These are phyloP conservation scores for Hemiscyllium ocellatum DNA, from an alignment of 2,113 vertebrate genomes.

Conservation along the genomic window DNA sequence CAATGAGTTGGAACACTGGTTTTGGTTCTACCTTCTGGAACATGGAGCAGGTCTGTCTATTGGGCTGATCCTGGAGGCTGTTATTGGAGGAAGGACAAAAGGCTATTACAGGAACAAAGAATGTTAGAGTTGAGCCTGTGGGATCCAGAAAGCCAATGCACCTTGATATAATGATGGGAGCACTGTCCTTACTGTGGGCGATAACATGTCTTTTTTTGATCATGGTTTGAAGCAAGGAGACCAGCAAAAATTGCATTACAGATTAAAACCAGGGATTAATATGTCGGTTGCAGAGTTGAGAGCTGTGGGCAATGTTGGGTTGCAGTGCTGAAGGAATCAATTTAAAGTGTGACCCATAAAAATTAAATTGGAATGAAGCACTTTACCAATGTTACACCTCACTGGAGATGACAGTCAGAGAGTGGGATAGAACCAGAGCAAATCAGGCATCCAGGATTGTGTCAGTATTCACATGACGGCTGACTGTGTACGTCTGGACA, in stretches of 20 bases:
- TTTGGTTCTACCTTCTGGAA: no score
- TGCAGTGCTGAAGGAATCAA: background rate
- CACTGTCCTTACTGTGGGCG: background rate
- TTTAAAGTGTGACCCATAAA: background rate
- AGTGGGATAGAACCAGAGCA: background rate
- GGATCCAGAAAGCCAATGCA: background rate
- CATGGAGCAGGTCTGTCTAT: background rate
- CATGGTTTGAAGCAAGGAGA: background rate
- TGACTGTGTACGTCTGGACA: background rate
- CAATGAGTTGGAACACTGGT: no score
- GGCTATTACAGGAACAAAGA: background rate
- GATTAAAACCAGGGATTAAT: background rate
- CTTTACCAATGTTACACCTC: background rate
- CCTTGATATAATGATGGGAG: background rate
- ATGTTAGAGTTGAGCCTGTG: background rate
- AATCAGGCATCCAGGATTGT: background rate
- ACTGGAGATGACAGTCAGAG: background rate
- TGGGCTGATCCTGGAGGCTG: background rate
- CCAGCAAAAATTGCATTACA: background rate
- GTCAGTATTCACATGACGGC: background rate
- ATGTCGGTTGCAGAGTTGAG: background rate
- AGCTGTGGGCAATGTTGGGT: background rate
- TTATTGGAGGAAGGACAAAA: background rate
- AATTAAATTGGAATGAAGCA: background rate
- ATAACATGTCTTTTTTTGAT: background rate